These are phyloP conservation scores for Aphaenogaster rudis DNA, from an alignment of 1,140 invertebrate genomes.

Conservation along the genomic window DNA sequence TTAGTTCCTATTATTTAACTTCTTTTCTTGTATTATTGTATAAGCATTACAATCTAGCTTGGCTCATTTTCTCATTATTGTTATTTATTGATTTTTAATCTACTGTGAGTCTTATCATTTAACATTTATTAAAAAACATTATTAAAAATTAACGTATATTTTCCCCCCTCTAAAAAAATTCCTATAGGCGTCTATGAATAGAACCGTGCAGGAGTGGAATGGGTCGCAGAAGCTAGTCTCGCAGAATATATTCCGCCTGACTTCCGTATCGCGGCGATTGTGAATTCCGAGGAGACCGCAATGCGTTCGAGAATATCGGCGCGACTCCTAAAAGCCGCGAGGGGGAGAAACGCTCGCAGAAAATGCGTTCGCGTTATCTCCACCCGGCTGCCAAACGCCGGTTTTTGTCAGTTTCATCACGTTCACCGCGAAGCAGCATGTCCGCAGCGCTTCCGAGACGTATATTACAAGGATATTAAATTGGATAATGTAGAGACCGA, in stretches of 20 bases:
- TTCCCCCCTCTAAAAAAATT: no score
- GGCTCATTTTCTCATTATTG: no score
- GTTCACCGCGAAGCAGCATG: not conserved
- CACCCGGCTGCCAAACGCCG: not conserved
- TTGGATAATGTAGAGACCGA: not conserved
- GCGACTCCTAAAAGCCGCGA: not conserved
- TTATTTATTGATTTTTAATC: no score
- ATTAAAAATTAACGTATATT: no score
- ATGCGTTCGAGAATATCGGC: not conserved
- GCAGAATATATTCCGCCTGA: not conserved
- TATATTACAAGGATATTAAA: not conserved
- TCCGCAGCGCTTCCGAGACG: not conserved
- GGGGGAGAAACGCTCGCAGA: not conserved
- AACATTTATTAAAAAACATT: no score
- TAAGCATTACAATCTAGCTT: no score
- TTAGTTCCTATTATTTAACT: no score
- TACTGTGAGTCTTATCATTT: no score
- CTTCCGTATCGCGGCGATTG: not conserved
- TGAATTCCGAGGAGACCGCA: not conserved
- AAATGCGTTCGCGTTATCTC: not conserved
- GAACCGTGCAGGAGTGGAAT: not conserved
- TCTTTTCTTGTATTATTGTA: no score
- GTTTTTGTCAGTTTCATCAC: conserved; percentile 9
- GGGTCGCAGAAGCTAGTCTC: not conserved
- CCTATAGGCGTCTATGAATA: no score